Percentiles rank a stretch among this genome's conserved stretches.
phyloP scores from a whole-genome alignment of 2,888 invertebrate species.

The Cephus rjabovi region DNA sequence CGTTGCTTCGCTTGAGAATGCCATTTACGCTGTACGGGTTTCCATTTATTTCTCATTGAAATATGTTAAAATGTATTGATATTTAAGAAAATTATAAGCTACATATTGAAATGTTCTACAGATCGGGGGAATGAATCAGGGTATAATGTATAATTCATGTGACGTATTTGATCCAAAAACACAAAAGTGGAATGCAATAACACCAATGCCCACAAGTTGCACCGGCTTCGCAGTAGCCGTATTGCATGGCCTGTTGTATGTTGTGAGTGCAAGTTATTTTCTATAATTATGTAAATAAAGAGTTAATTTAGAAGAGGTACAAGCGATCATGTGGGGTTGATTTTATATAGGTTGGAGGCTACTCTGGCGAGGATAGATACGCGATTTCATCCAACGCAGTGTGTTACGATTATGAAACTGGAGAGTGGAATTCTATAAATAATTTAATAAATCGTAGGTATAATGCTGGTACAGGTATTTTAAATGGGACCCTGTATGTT shows the following conservation, averaged over 20 bases:
- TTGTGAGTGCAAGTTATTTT: conserved; percentile 68
- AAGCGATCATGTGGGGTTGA: background rate
- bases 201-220: conserved; percentile 91
- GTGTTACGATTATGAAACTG: conserved; percentile 85
- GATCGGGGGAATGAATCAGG: conserved; percentile 89
- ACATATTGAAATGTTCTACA: conserved; percentile 27
- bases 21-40: conserved; percentile 83
- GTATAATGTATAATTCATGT: conserved; percentile 90
- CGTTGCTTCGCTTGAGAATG: conserved; percentile 88
- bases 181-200: conserved; percentile 83
- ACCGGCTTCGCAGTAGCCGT: conserved; percentile 95
- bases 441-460: conserved; percentile 92
- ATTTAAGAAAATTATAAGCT: too few species aligned
- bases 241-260: conserved; percentile 80
- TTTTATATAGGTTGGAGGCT: conserved; percentile 81
- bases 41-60: conserved; percentile 9
- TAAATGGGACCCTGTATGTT: conserved; percentile 90
- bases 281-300: too few species aligned
- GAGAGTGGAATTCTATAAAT: conserved; percentile 85
- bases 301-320: too few species aligned
- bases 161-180: conserved; percentile 87
- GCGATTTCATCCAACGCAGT: conserved; percentile 93
- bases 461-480: conserved; percentile 92
- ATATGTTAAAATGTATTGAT: background rate
- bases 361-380: conserved; percentile 92